Evolutionary conservation across 1,140 invertebrate genomes (phyloP).

Genomic region (Mercenaria mercenaria): DNA sequence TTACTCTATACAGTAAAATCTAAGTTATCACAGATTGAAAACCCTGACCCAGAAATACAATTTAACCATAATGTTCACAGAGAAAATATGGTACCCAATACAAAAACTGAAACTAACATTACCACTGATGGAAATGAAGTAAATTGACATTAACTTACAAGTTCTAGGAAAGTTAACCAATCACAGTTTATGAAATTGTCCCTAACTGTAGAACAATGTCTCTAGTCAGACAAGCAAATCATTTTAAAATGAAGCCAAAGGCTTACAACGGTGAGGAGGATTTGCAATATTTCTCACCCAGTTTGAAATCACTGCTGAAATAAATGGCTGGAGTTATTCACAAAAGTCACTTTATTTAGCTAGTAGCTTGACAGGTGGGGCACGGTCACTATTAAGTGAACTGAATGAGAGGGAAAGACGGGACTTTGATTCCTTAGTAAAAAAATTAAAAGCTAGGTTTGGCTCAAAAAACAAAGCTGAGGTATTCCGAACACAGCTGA

Average conservation of each 20-base stretch:
- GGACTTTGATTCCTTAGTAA: slow-evolving; percentile 26
- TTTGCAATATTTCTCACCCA: slow-evolving; percentile 48
- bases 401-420: background rate
- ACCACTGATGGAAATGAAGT: too few relatives aligned
- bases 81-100: too few relatives aligned
- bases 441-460: slow-evolving; percentile 32
- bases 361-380: slow-evolving; percentile 40
- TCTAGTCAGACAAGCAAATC: too few relatives aligned
- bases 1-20: background rate
- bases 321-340: slow-evolving; percentile 41
- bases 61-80: background rate
- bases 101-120: too few relatives aligned
- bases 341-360: slow-evolving; percentile 49
- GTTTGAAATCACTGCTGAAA: slow-evolving; percentile 44
- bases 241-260: slow-evolving; percentile 44
- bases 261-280: slow-evolving; percentile 44
- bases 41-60: background rate
- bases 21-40: background rate
- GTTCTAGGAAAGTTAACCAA: too few relatives aligned
- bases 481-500: slow-evolving; percentile 34
- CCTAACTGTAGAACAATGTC: too few relatives aligned
- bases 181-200: too few relatives aligned
- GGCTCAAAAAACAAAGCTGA: slow-evolving; percentile 40
- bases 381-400: slow-evolving; percentile 49
- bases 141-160: too few relatives aligned